These are phyloP conservation scores for Seriola dumerili DNA, from an alignment of 2,113 vertebrate species.

Conservation along the genomic window DNA sequence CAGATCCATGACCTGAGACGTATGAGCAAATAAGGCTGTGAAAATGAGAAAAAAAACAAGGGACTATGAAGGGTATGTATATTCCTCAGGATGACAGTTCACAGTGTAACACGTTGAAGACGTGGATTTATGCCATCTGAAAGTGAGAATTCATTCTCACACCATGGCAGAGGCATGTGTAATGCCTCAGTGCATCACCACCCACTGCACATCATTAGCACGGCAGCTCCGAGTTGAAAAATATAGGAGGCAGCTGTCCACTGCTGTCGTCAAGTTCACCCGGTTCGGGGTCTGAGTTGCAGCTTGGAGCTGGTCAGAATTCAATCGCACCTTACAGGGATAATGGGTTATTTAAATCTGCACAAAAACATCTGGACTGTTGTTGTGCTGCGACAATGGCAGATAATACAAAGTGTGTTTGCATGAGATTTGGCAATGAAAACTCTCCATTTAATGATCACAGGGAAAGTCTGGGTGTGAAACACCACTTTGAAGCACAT, in stretches of 20 bases:
- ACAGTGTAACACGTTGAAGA: conserved; percentile 50
- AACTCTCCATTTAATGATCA: conserved; percentile 32
- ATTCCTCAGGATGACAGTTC: conserved; percentile 50
- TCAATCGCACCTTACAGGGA: conserved; percentile 20
- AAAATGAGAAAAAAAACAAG: conserved; percentile 43
- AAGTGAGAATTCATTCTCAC: conserved; percentile 68
- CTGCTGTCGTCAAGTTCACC: conserved; percentile 18
- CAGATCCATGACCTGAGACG: conserved; percentile 49
- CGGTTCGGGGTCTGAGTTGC: neutral
- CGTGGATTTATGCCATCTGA: conserved; percentile 58
- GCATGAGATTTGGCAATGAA: conserved; percentile 34
- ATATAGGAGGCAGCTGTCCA: conserved; percentile 51
- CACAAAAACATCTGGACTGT: conserved; percentile 38
- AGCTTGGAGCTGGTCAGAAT: neutral
- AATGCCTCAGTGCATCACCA: conserved; percentile 59
- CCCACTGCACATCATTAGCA: conserved; percentile 73
- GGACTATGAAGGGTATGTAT: conserved; percentile 33
- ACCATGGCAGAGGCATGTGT: conserved; percentile 51
- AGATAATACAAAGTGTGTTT: conserved; percentile 49
- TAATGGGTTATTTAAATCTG: conserved; percentile 29
- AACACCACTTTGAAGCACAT: conserved; percentile 44
- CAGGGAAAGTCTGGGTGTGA: conserved; percentile 52
- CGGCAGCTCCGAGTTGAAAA: conserved; percentile 18
- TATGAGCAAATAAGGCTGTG: conserved; percentile 59
- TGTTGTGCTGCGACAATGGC: conserved; percentile 11